Conservation (phyloP, 2,113 vertebrate species). For the Oryzias curvinotus region DNA sequence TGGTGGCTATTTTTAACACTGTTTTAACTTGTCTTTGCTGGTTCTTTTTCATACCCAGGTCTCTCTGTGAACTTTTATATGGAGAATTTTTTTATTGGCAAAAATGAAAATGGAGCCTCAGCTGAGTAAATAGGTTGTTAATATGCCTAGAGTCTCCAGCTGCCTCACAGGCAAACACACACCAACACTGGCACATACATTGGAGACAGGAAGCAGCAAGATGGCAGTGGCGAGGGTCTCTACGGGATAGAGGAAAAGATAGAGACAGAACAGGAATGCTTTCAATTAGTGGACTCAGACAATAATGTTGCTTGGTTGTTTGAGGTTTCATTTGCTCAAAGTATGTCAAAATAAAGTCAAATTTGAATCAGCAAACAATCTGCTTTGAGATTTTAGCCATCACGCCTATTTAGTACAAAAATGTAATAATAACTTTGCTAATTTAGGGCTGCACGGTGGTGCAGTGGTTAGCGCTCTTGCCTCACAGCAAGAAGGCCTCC, state of each 20-base stretch:
- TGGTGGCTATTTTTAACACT: conserved; percentile 27
- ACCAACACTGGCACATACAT: conserved; percentile 27
- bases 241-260: conserved; percentile 25
- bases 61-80: conserved; percentile 28
- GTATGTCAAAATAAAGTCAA: no score
- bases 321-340: neutral
- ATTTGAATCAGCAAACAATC: no score
- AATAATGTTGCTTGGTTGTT: conserved; percentile 7
- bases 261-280: conserved; percentile 29
- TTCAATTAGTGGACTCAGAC: conserved; percentile 51
- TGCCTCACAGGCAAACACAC: conserved; percentile 54
- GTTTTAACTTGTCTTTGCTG: conserved; percentile 48
- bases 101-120: conserved; percentile 70
- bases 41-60: conserved; percentile 26
- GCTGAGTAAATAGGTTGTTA: conserved; percentile 80
- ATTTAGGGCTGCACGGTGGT: no score
- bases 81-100: conserved; percentile 28
- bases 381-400: no score
- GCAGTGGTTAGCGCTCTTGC: no score
- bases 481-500: no score
- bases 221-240: conserved; percentile 43
- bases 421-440: neutral
- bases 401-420: no score
- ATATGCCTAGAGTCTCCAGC: conserved; percentile 77
- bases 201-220: conserved; percentile 43